These are phyloP conservation scores for Parascotia fuliginaria DNA, from an alignment of 2,888 invertebrate genomes.

Conservation along the genomic window DNA sequence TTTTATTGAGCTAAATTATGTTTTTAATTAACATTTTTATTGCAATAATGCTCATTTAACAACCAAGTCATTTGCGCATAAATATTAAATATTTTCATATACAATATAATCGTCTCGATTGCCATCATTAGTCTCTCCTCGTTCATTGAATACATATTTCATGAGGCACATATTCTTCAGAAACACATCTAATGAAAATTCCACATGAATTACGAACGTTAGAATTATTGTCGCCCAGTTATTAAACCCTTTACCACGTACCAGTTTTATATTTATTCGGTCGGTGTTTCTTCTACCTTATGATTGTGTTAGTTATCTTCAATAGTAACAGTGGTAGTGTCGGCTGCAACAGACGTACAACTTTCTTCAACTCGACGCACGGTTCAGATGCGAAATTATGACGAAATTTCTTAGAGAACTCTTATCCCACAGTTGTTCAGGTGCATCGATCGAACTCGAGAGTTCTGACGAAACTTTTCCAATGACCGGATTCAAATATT, in stretches of 20 bases:
- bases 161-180: constrained; percentile 24
- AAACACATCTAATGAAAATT: constrained; percentile 43
- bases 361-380: constrained; percentile 49
- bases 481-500: constrained; percentile 74
- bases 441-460: constrained; percentile 58
- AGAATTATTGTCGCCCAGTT: constrained; percentile 31
- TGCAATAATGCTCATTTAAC: background rate
- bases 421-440: constrained; percentile 47
- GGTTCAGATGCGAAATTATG: constrained; percentile 55
- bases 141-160: constrained; percentile 31
- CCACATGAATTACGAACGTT: constrained; percentile 23
- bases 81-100: constrained; percentile 2
- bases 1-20: background rate
- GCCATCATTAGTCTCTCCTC: constrained; percentile 29
- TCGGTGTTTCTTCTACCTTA: constrained; percentile 46
- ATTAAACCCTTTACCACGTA: constrained; percentile 39
- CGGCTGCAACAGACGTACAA: constrained; percentile 53
- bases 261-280: constrained; percentile 51
- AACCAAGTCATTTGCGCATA: background rate
- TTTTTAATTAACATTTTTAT: background rate
- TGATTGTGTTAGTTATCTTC: constrained; percentile 45
- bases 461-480: constrained; percentile 53
- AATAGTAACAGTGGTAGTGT: constrained; percentile 52
- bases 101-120: constrained; percentile 9
- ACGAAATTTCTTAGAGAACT: constrained; percentile 53